Evolutionary conservation across 2,113 vertebrate genomes (phyloP).

Genomic region (Clarias macrocephalus): DNA sequence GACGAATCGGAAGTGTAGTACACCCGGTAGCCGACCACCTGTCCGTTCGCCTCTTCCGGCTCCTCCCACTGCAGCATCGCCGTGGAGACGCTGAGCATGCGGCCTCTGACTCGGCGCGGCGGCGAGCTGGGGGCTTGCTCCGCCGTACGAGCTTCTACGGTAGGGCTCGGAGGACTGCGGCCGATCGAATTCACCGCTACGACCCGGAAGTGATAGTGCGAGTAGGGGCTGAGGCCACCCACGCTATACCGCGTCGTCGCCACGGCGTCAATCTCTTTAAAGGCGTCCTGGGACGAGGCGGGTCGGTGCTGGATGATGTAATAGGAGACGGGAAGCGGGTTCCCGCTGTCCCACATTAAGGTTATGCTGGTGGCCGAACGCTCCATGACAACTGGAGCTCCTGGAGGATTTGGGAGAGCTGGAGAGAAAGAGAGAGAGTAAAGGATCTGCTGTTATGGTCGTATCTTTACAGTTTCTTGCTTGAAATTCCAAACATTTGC

Average conservation of each 20-base stretch:
- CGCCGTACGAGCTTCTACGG: constrained; percentile 89
- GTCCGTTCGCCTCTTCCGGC: constrained; percentile 94
- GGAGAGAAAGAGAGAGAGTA: background rate
- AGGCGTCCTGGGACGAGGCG: constrained; percentile 85
- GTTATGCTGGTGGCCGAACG: constrained; percentile 98
- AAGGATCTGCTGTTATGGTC: background rate
- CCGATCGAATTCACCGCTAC: constrained; percentile 97
- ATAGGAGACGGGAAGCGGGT: constrained; percentile 95
- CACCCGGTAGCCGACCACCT: constrained; percentile 96
- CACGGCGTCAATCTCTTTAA: constrained; percentile 96
- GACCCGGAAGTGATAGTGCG: constrained; percentile 94
- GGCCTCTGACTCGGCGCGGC: constrained; percentile 90
- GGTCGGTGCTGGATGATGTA: constrained; percentile 94
- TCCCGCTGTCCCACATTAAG: constrained; percentile 97
- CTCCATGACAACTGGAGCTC: constrained; percentile 90
- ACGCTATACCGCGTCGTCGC: constrained; percentile 97
- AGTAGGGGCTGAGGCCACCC: constrained; percentile 95
- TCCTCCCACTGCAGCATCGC: constrained; percentile 99
- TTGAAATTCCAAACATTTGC: background rate
- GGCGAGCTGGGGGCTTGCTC: constrained; percentile 96
- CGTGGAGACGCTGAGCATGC: constrained; percentile 96
- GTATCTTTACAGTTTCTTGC: background rate
- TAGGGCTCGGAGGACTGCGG: constrained; percentile 87
- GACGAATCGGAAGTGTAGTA: constrained; percentile 92
- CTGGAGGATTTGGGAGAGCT: constrained; percentile 95